Base-by-base conservation (phyloP, 2,888 invertebrate species). In the Drosophila incognita region DNA sequence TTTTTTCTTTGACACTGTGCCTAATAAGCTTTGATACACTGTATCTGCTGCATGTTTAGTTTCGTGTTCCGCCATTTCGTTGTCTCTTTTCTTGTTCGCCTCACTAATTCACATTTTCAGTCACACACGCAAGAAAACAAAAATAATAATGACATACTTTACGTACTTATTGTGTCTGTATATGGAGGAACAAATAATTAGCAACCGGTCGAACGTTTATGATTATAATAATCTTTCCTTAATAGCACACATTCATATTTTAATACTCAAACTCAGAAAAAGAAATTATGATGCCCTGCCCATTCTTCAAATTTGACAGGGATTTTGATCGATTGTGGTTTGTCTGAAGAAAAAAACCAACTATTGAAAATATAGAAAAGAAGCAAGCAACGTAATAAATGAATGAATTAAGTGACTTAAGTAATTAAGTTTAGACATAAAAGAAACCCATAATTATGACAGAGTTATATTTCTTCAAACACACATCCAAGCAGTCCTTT, bases 31-130 rank as follows among this genome's bases (percentile, higher is more conserved):
- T n/a, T n/a, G n/a, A n/a, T n/a, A n/a, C n/a, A n/a, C n/a, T n/a
- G n/a, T n/a, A 75, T 66, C 71, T 65, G 62, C 49, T 49, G 59
- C 60, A 48, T 70, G 59, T 60, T 63, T 63, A 53, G 62, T 70
- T 75, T 75, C 66, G 48, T 49, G 76, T 59, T 29, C 56, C 76
- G 57, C 48, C 42, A 59, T 79, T 74, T 79, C 56, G 62, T 57
- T 75, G 65, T 75, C 60, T 63, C 51, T 56, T 58, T 69, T 58
- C 46, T 40, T 66, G 5, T 33, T 40, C 21, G 29, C 38, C 21
- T 56, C 27, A 38, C n/a, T 35, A 8, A 36, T 49, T 18, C 40
- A 67, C 33, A 35, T 53, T n/a, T 27, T 10, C n/a, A 40, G n/a
- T n/a, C 29, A 27, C 3, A 18, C 35, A 36, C 3, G 24, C 35